Evolutionary conservation across 2,888 invertebrate genomes (phyloP), one percentile per base, ranked within the genome.

Genomic region (Cantharis lateralis): DNA sequence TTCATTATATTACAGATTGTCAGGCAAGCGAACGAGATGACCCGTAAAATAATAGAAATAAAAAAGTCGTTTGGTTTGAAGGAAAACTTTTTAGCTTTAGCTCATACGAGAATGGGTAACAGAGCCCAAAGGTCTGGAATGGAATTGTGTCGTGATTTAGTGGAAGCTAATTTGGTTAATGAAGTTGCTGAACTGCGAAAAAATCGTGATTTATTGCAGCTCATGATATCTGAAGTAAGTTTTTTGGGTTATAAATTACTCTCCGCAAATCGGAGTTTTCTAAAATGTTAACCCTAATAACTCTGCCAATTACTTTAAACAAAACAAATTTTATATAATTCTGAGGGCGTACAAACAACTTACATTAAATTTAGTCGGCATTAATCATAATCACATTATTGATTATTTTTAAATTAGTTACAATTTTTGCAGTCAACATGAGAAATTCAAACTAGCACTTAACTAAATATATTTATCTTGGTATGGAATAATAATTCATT

Each of bases 41-140:
- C 93, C 73, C 90, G 92, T 80, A 96, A 95, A 85, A 93, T 97
- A 79, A 90, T 93, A 18, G 89, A 91, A 72, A 87, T 98, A 77
- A 91, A 95, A 84, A 94, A 95, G 84, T 93, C 95, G 15, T 90
- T 98, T 78, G 90, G 92, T 2, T 95, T 95, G 83, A 96, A 97
- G 83, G 95, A 96, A 88, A 93, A 93, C 0, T 94, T 94, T 80
- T 91, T 95, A 84, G 95, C 94, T 7, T 88, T 98, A 76, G 94
- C 95, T 9, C 95, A 97, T 87, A 96, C 96, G 0, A 91, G 97
- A 75, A 91, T 96, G 10, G 95, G 94, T 10, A 94, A 95, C 85
- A 91, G 97, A 16, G 93, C 94, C 68, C 93, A 95, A 84, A 91
- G 97, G 79, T 93, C 94, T 1, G 95, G 95, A 0, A 91, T 95